Percentiles rank a stretch among this genome's conserved stretches.
phyloP scores from a whole-genome alignment of 2,888 invertebrate genomes.

The Kuschelorhynchus macadamiae region DNA sequence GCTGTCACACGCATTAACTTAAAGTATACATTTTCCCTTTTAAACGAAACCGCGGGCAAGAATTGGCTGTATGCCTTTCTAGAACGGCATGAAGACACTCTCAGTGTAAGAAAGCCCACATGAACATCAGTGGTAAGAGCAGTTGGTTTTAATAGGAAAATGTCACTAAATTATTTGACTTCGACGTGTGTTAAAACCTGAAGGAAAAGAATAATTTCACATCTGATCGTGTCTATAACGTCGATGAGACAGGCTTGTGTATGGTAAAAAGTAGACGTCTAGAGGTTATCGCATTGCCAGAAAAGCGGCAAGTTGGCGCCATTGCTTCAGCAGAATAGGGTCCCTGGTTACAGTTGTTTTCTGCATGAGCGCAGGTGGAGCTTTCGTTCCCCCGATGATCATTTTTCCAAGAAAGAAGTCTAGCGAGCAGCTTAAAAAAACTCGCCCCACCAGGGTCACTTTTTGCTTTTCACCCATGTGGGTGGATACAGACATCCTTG shows the following conservation, averaged over 20 bases:
- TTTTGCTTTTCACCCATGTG: constrained; percentile 3
- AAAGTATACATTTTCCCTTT: too few relatives aligned
- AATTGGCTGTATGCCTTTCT: not conserved
- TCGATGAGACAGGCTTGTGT: constrained; percentile 12
- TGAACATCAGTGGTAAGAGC: constrained; percentile 15
- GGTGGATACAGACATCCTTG: constrained; percentile 13
- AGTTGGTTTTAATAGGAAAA: constrained; percentile 15
- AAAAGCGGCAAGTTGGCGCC: constrained; percentile 15
- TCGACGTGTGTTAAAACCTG: not conserved
- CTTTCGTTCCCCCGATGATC: constrained; percentile 18
- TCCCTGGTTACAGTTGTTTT: constrained; percentile 5
- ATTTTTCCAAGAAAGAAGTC: constrained; percentile 13
- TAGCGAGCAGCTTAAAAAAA: constrained; percentile 1
- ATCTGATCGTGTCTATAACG: constrained; percentile 13
- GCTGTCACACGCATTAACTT: too few relatives aligned
- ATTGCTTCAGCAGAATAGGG: constrained; percentile 21
- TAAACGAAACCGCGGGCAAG: too few relatives aligned
- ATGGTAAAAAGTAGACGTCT: constrained; percentile 6
- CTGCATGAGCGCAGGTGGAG: constrained; percentile 24
- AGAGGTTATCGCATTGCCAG: constrained; percentile 2
- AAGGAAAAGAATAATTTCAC: constrained; percentile 16
- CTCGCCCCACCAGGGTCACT: constrained; percentile 15
- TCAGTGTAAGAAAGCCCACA: constrained; percentile 10
- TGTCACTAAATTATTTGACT: constrained; percentile 18
- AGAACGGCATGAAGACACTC: not conserved